Percentiles rank a stretch among this genome's conserved stretches.
phyloP scores from a whole-genome alignment of 2,113 vertebrate genomes.

The Pelmatolapia mariae region DNA sequence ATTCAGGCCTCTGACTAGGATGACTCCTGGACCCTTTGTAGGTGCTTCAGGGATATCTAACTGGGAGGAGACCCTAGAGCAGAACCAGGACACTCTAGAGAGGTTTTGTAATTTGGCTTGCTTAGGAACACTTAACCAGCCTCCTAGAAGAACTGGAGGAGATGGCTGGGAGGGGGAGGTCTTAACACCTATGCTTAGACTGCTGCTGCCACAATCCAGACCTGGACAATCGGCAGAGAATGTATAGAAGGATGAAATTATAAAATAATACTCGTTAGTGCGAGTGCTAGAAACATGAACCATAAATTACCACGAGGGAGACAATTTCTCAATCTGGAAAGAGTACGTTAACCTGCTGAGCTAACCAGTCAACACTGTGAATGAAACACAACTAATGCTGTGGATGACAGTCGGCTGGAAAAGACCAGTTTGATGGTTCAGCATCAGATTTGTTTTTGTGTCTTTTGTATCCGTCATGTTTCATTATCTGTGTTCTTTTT shows the following conservation, averaged over 20 bases:
- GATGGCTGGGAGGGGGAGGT: not conserved
- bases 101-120: not conserved
- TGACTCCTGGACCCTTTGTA: fast-evolving
- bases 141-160: not conserved
- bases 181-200: not conserved
- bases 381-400: not conserved
- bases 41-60: not conserved
- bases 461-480: not conserved
- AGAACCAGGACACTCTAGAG: not conserved
- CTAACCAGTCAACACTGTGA: not conserved
- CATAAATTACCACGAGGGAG: not conserved
- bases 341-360: not conserved
- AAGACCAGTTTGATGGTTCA: not conserved
- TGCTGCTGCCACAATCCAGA: not conserved
- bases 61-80: not conserved
- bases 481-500: not conserved
- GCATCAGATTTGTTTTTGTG: not conserved
- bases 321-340: not conserved
- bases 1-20: not conserved
- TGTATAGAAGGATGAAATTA: not conserved
- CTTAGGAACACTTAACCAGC: not conserved
- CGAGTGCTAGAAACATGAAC: not conserved
- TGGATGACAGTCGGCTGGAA: not conserved
- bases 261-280: not conserved
- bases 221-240: fast-evolving